Evolutionary conservation across 2,113 vertebrate species (phyloP).

Genomic region (Serilophus lunatus): DNA sequence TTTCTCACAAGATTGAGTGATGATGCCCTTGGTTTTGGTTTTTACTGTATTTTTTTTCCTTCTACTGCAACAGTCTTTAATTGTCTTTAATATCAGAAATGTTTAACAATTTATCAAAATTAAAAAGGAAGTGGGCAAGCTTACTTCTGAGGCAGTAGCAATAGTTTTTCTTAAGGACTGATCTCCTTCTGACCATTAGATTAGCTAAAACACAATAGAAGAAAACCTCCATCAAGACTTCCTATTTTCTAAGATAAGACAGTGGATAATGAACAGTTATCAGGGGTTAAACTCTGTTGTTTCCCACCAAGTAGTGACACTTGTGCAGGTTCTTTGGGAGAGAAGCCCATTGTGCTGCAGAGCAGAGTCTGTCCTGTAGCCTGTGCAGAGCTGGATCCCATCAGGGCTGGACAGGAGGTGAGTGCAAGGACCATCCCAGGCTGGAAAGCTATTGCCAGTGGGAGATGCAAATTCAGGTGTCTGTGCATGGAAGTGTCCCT

Average conservation of each 20-base stretch:
- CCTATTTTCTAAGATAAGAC: not conserved
- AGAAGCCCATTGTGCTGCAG: not conserved
- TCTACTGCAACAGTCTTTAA: not conserved
- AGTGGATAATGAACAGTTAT: not conserved
- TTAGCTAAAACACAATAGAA: not conserved
- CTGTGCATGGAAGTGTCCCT: not conserved
- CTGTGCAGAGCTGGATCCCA: not conserved
- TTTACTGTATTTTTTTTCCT: not conserved
- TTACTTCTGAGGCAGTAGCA: not conserved
- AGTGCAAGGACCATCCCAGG: not conserved
- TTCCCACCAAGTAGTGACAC: not conserved
- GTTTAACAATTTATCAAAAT: not conserved
- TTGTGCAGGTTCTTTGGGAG: not conserved
- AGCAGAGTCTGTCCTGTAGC: not conserved
- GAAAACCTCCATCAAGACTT: not conserved
- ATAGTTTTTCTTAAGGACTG: not conserved
- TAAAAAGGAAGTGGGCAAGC: not conserved
- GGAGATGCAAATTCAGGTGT: not conserved
- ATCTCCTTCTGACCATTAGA: not conserved
- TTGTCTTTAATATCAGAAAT: not conserved
- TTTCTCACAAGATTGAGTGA: not conserved
- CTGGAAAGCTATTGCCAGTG: not conserved
- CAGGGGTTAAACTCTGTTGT: not conserved
- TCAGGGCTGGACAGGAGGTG: not conserved
- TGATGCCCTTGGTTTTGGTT: not conserved